These are phyloP conservation scores for Adelges cooleyi DNA, from an alignment of 1,140 invertebrate species.

Conservation along the genomic window DNA sequence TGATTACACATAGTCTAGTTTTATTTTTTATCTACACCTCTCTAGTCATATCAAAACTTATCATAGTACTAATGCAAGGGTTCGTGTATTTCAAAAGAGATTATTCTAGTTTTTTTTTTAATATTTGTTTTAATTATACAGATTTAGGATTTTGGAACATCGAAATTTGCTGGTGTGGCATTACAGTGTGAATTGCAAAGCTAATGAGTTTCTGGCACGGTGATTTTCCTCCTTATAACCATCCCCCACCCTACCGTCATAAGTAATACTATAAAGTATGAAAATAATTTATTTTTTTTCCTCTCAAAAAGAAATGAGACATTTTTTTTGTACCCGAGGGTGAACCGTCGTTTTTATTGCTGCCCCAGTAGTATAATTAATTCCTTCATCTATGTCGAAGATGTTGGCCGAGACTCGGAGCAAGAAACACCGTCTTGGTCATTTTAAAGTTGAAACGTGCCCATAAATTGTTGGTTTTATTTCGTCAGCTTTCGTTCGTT, in stretches of 20 bases:
- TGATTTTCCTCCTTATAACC: too few relatives aligned
- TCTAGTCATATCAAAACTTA: too few relatives aligned
- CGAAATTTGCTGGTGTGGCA: neutral
- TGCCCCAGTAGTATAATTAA: conserved; percentile 7
- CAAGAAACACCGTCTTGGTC: conserved; percentile 4
- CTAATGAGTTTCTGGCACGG: conserved; percentile 1
- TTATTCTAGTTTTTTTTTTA: neutral
- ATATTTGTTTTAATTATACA: conserved; percentile 14
- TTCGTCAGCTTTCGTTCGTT: conserved; percentile 26
- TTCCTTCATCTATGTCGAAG: conserved; percentile 16
- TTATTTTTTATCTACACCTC: too few relatives aligned
- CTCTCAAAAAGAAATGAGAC: neutral
- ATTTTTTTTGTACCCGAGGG: neutral
- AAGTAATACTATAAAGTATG: too few relatives aligned
- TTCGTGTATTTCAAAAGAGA: too few relatives aligned
- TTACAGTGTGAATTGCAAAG: neutral
- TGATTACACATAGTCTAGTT: too few relatives aligned
- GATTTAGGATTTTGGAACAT: neutral
- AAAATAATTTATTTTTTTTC: conserved; percentile 13
- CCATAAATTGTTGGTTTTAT: conserved; percentile 26
- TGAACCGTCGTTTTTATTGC: conserved; percentile 16
- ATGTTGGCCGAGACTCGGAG: conserved; percentile 3
- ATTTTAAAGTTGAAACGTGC: conserved; percentile 22
- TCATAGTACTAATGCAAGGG: too few relatives aligned
- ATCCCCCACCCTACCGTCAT: too few relatives aligned